Evolutionary conservation across 1,140 invertebrate species (phyloP), one percentile per base, ranked within the genome.

Genomic region (Drosophila nebulosa): DNA sequence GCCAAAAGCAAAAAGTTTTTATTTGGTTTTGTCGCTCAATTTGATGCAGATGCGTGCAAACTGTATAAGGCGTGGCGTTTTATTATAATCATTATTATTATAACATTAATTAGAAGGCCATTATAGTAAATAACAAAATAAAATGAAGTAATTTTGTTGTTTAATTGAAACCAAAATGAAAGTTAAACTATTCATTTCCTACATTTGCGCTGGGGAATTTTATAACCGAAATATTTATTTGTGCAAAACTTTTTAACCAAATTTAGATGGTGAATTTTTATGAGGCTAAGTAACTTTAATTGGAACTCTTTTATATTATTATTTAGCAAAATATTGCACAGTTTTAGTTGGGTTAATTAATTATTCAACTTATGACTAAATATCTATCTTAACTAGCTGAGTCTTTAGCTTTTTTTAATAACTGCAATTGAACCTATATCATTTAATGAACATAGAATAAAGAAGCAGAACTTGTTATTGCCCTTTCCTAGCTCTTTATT

Each of bases 101-200:
- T 59, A 63, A 74, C 74, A 76, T 80, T 76, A 80, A 80, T 77
- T 84, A 77, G 63, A 67, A 73, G 76, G 32, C 61, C 80, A 77
- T 64, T 64, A 74, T 72, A 60, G 39, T 68, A 78, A 88, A 88
- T 88, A 73, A 75, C 69, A 86, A 88, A 69, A 86, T 12, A 32
- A 32, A 32, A 32, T 32, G 30, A 32, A 88, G 64, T 58, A 69
- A 65, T 80, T 79, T 53, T 52, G 46, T 46, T 22, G 58, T 66
- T 60, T 79, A 58, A 66, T 66, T 63, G 63, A 5, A 32, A 53
- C 59, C 59, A 53, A 83, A 77, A 67, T 78, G 52, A 21, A 46
- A 46, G 6, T 10, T 21, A 18, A 18, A 46, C 9, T 18, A 9
- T 46, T 21, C 9, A 10, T 21, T 21, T 21, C 4, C 2, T 16